Base-by-base conservation (phyloP, 1,140 invertebrate species). In the Papilio polyxenes region DNA sequence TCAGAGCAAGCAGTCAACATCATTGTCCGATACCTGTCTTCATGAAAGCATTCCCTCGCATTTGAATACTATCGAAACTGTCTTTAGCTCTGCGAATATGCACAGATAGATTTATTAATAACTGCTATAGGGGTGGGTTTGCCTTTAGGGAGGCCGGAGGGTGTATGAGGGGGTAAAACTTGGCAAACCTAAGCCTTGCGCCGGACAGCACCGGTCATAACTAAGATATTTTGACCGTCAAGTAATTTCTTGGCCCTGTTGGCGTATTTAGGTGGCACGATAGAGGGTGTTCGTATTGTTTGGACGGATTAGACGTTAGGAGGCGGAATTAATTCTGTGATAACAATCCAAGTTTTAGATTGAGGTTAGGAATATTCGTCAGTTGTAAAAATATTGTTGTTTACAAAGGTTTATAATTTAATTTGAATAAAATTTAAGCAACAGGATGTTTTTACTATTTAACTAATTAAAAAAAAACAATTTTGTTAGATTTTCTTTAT, bases 31-130 rank as follows among this genome's bases (percentile, higher is more conserved):
- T 87, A 86, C 75, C 62, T 65, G 72, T 84, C 85, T 86, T 83
- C 9, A 31, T 82, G 74, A 75, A 85, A 84, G 62, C 69, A 77
- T 53, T 53, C 23, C 40, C 82, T 85, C 83, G 86, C 84, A 89
- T 89, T 90, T 87, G 85, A 90, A 89, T 90, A 87, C 85, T 84
- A 84, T 85, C 85, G 86, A 84, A 89, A 89, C 89, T 91, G 90
- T 91, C 89, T 92, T 92, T 93, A 91, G 90, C 89, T 92, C 84
- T 80, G 85, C 76, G 88, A 92, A 90, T 91, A 93, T 93, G 91
- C 89, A 93, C 92, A 94, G 90, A 94, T 94, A 92, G 93, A 93
- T 92, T 94, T 93, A 93, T 93, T 94, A 94, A 94, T 94, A 94
- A 91, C 88, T 79, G 82, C 80, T 82, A 82, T 84, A 82, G 87